Base-by-base conservation (phyloP, 2,113 vertebrate species). In the Aptenodytes patagonicus region DNA sequence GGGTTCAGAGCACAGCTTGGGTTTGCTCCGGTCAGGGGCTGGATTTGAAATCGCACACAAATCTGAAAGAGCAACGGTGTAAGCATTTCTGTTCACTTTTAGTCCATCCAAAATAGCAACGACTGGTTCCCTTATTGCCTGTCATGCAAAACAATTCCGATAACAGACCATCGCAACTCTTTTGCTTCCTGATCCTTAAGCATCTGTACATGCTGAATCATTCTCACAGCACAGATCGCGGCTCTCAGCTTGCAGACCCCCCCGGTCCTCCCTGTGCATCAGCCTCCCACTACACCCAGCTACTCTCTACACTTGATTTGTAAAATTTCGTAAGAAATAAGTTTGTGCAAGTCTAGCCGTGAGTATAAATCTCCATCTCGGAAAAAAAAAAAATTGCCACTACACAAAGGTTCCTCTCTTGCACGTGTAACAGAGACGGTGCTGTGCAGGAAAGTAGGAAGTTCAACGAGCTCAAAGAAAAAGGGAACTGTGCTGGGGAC, bases 331-430 rank as follows among this genome's bases (percentile, higher is more conserved):
- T 44, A 38, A 87, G 55, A 75, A 90, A 47, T 15, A 52, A 58
- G 66, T 60, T 44, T 47, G 52, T 47, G 16, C 7, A 17, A 68
- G 52, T 38, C 57, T 21, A 61, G 9, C 11, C 0, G 0, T 64
- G 47, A 81, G 20, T 44, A 64, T 51, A 88, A 88, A 89, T 70
- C 47, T 84, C 69, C 70, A 44, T 18, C 38, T 55, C 1, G 2
- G 58, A 1, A 9, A 10, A 62, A 75, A 81, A 72, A 13, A 58
- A 47, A 10, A 8, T 20, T 55, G 17, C 54, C 57, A 55, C 18
- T 10, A 16, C 55, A 93, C 83, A 93, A 90, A 93, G 79, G 51
- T 86, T 92, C 47, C 72, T 92, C 68, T 92, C 83, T 90, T 62
- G 51, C 1, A 2, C 21, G 21, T 60, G 47, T 36, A 8, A 78